Conservation (phyloP, 1,140 invertebrate species). For the Zaprionus camerounensis region DNA sequence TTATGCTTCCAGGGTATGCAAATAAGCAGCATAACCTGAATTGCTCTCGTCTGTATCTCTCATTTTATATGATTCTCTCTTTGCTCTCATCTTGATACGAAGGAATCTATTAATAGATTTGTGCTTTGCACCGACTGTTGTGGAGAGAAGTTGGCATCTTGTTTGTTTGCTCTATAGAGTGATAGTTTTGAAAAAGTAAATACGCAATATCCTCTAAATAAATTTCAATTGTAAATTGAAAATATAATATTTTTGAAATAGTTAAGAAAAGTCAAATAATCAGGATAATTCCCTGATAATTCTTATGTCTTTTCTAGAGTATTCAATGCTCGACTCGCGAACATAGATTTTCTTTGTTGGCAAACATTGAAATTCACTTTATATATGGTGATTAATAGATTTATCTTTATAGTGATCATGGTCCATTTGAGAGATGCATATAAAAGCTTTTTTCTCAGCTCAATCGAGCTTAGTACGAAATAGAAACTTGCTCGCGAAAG, state of each 20-base stretch:
- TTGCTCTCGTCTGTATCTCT: not conserved
- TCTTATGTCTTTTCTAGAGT: not conserved
- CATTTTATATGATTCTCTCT: not conserved
- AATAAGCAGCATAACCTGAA: not conserved
- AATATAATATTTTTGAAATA: not conserved
- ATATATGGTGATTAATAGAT: slow-evolving; percentile 7
- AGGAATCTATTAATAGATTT: not conserved
- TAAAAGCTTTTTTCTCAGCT: slow-evolving; percentile 4
- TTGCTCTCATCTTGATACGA: not conserved
- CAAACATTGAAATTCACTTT: not conserved
- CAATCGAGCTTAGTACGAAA: slow-evolving; percentile 17
- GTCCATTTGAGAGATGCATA: slow-evolving; percentile 1
- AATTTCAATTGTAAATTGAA: not conserved
- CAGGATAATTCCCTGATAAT: not conserved
- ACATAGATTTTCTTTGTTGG: not conserved
- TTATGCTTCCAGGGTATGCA: not conserved
- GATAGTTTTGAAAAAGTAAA: not conserved
- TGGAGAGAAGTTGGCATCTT: not conserved
- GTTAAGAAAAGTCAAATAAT: too few species aligned
- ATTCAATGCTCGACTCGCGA: not conserved
- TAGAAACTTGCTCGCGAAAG: not conserved
- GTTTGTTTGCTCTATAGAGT: not conserved
- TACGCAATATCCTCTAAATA: not conserved
- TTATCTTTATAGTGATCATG: slow-evolving; percentile 23
- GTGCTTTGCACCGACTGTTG: not conserved